These are phyloP conservation scores for Drosophila burlai DNA, from an alignment of 1,140 invertebrate species.

Conservation along the genomic window DNA sequence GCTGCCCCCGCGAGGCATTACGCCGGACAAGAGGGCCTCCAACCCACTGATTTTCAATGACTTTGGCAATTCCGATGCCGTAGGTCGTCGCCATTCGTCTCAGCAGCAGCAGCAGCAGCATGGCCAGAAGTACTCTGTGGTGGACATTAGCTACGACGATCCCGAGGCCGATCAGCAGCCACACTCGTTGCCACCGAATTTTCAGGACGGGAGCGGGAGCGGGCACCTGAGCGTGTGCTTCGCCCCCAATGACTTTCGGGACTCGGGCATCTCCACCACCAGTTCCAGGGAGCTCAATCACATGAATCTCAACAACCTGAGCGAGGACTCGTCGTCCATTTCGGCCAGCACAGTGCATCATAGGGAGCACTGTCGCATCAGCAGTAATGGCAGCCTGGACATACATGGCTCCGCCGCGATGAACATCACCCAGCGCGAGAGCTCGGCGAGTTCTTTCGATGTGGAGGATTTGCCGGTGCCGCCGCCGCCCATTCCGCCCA, in stretches of 20 bases:
- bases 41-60: slow-evolving; percentile 81
- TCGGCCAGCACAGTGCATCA: slow-evolving; percentile 76
- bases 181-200: slow-evolving; percentile 70
- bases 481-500: slow-evolving; percentile 79
- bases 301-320: slow-evolving; percentile 75
- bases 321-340: slow-evolving; percentile 69
- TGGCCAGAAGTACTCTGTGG: slow-evolving; percentile 80
- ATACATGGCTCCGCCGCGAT: slow-evolving; percentile 43
- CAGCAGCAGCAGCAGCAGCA: slow-evolving; percentile 71
- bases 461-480: slow-evolving; percentile 81
- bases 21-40: slow-evolving; percentile 81
- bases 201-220: slow-evolving; percentile 52
- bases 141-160: slow-evolving; percentile 83
- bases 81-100: slow-evolving; percentile 69
- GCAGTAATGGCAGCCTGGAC: slow-evolving; percentile 76
- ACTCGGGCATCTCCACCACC: slow-evolving; percentile 84
- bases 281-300: slow-evolving; percentile 80
- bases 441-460: slow-evolving; percentile 76
- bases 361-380: slow-evolving; percentile 75
- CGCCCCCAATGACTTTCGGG: slow-evolving; percentile 80
- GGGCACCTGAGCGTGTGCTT: slow-evolving; percentile 65
- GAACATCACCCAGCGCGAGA: slow-evolving; percentile 79
- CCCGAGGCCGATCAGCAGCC: slow-evolving; percentile 81
- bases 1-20: slow-evolving; percentile 85
- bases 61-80: slow-evolving; percentile 52